These are phyloP conservation scores for Itoplectis maculator DNA, from an alignment of 2,888 invertebrate species.

Conservation along the genomic window DNA sequence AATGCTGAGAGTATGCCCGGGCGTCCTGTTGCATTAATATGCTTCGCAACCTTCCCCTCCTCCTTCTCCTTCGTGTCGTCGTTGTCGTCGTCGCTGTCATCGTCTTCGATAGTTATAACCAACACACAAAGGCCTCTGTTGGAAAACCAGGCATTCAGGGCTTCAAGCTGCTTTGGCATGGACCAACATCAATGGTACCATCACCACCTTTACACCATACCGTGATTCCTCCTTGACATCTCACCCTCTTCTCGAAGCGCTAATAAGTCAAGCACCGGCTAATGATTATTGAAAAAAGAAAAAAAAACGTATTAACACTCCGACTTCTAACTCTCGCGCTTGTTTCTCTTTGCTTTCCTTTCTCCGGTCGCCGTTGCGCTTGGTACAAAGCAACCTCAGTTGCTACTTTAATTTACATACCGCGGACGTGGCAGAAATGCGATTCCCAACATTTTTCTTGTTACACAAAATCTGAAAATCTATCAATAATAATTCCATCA, in stretches of 20 bases:
- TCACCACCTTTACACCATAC: neutral
- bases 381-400: constrained; percentile 6
- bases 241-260: neutral
- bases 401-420: neutral
- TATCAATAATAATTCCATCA: too few species aligned
- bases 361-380: neutral
- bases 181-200: constrained; percentile 4
- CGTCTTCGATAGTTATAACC: constrained; percentile 27
- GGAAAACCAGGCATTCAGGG: constrained; percentile 25
- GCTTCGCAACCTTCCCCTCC: constrained; percentile 26
- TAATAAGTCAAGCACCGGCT: constrained; percentile 23
- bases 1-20: constrained; percentile 21
- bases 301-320: constrained; percentile 10
- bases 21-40: constrained; percentile 48
- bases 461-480: neutral
- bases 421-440: neutral
- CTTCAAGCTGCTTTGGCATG: constrained; percentile 4
- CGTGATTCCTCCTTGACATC: neutral
- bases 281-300: constrained; percentile 13
- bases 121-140: constrained; percentile 29
- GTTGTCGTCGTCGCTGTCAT: constrained; percentile 14
- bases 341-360: neutral
- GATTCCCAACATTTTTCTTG: neutral
- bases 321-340: neutral
- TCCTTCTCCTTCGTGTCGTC: neutral